Evolutionary conservation across 1,140 invertebrate species (phyloP).

Genomic region (Choristoneura fumiferana): DNA sequence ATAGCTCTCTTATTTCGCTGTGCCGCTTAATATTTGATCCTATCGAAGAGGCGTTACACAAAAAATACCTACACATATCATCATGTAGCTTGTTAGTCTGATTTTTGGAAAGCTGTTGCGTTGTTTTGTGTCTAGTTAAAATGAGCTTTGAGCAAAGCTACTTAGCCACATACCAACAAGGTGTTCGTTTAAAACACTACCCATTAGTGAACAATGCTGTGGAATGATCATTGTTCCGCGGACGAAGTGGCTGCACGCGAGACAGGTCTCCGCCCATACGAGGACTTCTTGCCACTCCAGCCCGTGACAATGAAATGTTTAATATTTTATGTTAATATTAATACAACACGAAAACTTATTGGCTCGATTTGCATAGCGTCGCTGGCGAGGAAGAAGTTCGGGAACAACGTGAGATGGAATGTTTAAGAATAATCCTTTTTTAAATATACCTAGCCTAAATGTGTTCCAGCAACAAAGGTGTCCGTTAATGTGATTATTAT

Average conservation of each 20-base stretch:
- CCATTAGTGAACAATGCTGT: conserved; percentile 15
- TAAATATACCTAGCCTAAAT: too few species aligned
- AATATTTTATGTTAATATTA: conserved; percentile 17
- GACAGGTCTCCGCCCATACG: conserved; percentile 15
- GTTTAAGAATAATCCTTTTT: too few species aligned
- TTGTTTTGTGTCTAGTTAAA: not conserved
- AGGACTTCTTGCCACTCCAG: conserved; percentile 13
- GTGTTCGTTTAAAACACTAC: conserved; percentile 12
- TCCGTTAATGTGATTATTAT: too few species aligned
- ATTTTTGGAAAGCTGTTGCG: too few species aligned
- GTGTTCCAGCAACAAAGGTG: too few species aligned
- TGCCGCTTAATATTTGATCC: too few species aligned
- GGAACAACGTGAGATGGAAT: too few species aligned
- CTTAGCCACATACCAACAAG: conserved; percentile 16
- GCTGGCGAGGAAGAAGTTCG: not conserved
- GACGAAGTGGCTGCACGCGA: not conserved
- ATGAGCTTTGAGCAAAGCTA: conserved; percentile 12
- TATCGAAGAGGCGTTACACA: too few species aligned
- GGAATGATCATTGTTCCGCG: conserved; percentile 14
- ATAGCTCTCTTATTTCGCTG: not conserved
- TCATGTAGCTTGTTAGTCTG: too few species aligned
- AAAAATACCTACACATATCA: not conserved
- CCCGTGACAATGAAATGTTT: conserved; percentile 18
- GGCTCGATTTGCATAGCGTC: conserved; percentile 13
- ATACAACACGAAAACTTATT: conserved; percentile 5